Evolutionary conservation across 2,888 invertebrate genomes (phyloP).

Genomic region (Scelioninae gen. 1): DNA sequence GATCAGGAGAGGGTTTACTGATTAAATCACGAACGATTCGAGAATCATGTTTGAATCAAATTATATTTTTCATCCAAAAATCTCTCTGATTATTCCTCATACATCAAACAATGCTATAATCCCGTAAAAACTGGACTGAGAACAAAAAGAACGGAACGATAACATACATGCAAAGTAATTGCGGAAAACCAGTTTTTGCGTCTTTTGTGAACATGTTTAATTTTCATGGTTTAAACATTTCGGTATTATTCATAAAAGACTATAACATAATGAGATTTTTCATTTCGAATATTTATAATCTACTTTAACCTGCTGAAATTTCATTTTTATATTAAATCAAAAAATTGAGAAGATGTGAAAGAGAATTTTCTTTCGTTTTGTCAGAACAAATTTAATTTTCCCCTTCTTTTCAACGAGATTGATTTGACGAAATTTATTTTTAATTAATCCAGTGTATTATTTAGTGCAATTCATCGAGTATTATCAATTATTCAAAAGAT

Average conservation of each 20-base stretch:
- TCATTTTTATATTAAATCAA: neutral
- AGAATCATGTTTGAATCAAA: conserved; percentile 7
- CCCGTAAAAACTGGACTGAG: neutral
- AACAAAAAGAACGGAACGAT: conserved; percentile 6
- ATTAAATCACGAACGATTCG: neutral
- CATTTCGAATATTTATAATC: conserved; percentile 5
- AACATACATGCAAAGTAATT: conserved; percentile 12
- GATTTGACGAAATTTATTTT: neutral
- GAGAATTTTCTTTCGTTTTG: neutral
- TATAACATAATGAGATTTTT: conserved; percentile 18
- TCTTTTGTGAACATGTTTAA: conserved; percentile 23
- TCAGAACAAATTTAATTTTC: too few species aligned
- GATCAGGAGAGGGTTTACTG: neutral
- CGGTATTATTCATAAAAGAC: conserved; percentile 2
- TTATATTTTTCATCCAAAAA: conserved; percentile 15
- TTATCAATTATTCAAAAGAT: neutral
- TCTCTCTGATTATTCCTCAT: conserved; percentile 17
- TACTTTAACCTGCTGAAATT: neutral
- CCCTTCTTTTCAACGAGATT: neutral
- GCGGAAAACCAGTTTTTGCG: conserved; percentile 2
- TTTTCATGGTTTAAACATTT: conserved; percentile 19
- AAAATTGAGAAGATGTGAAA: neutral
- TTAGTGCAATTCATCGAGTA: neutral
- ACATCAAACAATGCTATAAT: conserved; percentile 39
- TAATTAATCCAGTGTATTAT: conserved; percentile 14